Evolutionary conservation across 1,140 invertebrate species (phyloP).

Genomic region (Megathymus violae): DNA sequence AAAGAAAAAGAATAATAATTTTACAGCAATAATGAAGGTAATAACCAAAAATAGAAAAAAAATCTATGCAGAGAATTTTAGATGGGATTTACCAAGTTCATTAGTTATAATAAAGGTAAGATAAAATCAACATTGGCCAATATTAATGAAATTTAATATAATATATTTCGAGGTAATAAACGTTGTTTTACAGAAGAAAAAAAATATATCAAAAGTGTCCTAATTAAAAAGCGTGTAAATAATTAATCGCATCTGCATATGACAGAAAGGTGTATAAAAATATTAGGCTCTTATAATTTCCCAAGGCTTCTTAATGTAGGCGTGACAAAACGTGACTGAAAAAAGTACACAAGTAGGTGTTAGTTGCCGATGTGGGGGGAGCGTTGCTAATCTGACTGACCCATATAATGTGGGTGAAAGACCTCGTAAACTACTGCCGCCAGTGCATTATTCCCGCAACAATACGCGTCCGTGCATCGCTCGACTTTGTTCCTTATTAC

Average conservation of each 20-base stretch:
- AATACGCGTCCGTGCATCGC: conserved; percentile 49
- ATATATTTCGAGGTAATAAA: no score
- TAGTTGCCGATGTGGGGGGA: conserved; percentile 48
- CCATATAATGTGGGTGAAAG: conserved; percentile 80
- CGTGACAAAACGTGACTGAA: conserved; percentile 22
- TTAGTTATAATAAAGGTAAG: no score
- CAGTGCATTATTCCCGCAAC: conserved; percentile 72
- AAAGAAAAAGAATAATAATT: not conserved
- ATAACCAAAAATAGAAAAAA: no score
- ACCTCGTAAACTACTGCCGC: conserved; percentile 80
- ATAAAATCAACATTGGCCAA: no score
- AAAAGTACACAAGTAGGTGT: conserved; percentile 19
- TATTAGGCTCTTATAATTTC: not conserved
- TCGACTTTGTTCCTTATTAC: conserved; percentile 56
- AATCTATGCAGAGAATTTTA: no score
- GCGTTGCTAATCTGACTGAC: conserved; percentile 80
- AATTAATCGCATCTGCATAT: no score
- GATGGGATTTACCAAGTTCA: no score
- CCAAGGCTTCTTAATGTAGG: conserved; percentile 3
- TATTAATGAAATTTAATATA: no score
- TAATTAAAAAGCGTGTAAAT: no score
- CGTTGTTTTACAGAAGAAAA: no score
- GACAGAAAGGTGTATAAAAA: not conserved
- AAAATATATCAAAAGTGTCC: no score
- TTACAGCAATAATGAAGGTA: no score